These are phyloP conservation scores for Brassicogethes aeneus DNA, from an alignment of 2,888 invertebrate species.

Conservation along the genomic window DNA sequence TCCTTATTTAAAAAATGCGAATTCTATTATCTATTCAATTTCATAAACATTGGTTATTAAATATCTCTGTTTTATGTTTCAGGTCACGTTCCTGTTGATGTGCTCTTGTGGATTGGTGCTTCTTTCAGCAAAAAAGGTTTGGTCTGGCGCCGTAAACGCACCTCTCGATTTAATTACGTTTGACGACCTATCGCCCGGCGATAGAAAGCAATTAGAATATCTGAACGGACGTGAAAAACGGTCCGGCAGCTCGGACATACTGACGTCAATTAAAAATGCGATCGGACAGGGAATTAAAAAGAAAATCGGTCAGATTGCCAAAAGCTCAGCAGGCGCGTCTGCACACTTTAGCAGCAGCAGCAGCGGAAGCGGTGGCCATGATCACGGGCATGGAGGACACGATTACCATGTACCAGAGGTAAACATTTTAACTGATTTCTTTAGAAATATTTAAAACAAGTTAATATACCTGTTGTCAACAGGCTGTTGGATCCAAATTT, in stretches of 20 bases:
- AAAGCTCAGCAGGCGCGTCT: constrained; percentile 46
- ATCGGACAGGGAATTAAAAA: constrained; percentile 42
- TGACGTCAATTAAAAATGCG: constrained; percentile 20
- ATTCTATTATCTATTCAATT: too few species aligned
- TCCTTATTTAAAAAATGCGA: too few species aligned
- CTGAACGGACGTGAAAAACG: constrained; percentile 32
- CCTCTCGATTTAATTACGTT: constrained; percentile 26
- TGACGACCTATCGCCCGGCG: constrained; percentile 26
- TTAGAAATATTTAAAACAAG: too few species aligned
- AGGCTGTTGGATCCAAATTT: too few species aligned
- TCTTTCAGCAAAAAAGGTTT: constrained; percentile 13
- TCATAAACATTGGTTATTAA: too few species aligned
- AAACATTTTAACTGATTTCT: too few species aligned
- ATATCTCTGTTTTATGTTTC: too few species aligned
- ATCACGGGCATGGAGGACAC: constrained; percentile 11
- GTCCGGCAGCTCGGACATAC: constrained; percentile 31
- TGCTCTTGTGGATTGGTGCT: constrained; percentile 14
- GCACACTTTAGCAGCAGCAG: constrained; percentile 45
- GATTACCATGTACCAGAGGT: constrained; percentile 9
- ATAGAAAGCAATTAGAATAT: constrained; percentile 25
- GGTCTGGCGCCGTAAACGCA: constrained; percentile 24
- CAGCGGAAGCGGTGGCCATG: constrained; percentile 38
- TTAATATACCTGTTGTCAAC: too few species aligned
- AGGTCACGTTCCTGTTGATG: constrained; percentile 21
- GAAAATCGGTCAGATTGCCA: constrained; percentile 47